Conservation (phyloP, 1,140 invertebrate species). For the Lucilia sericata region DNA sequence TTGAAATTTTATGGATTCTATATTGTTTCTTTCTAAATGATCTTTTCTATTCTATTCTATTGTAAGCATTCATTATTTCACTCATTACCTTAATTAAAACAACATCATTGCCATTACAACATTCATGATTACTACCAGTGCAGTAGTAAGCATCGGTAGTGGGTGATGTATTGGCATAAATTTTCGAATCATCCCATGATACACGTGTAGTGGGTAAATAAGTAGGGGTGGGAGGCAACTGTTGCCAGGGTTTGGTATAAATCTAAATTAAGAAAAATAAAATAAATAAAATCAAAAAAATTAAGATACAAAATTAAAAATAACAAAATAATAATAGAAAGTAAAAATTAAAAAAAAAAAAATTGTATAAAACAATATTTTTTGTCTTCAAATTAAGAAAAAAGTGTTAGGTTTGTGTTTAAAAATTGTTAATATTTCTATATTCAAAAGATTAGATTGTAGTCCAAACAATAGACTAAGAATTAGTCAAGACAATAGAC, state of each 20-base stretch:
- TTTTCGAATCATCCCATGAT: slow-evolving; percentile 66
- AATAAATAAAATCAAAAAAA: slow-evolving; percentile 45
- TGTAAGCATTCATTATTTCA: background rate
- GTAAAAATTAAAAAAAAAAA: background rate
- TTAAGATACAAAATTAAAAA: slow-evolving; percentile 26
- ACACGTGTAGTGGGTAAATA: slow-evolving; percentile 65
- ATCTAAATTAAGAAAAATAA: slow-evolving; percentile 52
- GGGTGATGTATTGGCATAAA: slow-evolving; percentile 55
- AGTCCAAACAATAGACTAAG: too few relatives aligned
- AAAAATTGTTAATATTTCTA: too few relatives aligned
- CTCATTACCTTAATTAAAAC: slow-evolving; percentile 66
- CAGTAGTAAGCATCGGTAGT: slow-evolving; percentile 61
- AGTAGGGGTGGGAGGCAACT: slow-evolving; percentile 62
- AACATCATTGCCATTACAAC: slow-evolving; percentile 65
- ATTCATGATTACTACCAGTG: slow-evolving; percentile 65
- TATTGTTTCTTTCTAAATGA: background rate
- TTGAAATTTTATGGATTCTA: background rate
- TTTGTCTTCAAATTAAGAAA: too few relatives aligned
- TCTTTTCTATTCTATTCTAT: too few relatives aligned
- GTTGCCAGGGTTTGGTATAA: slow-evolving; percentile 62
- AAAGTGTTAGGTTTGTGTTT: too few relatives aligned
- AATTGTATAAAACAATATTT: too few relatives aligned
- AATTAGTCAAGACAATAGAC: too few relatives aligned
- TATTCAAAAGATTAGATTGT: too few relatives aligned
- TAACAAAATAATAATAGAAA: slow-evolving; percentile 30